Evolutionary conservation across 64 coral and sea anemone genomes (phyloP).

Genomic region (Dendrophyllia cribrosa): DNA sequence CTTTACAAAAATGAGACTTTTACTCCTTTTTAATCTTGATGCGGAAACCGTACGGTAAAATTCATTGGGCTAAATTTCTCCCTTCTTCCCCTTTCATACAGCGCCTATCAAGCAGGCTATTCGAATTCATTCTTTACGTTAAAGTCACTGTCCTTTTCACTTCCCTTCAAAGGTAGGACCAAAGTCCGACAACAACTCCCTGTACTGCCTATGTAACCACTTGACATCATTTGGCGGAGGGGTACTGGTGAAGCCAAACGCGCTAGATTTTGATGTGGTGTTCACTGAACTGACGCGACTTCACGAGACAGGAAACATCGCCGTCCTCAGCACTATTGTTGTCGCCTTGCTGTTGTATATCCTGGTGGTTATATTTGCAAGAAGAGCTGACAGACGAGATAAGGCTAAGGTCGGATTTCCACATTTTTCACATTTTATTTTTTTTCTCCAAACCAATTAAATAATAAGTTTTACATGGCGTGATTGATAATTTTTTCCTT

Average conservation of each 20-base stretch:
- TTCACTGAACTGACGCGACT: conserved; percentile 65
- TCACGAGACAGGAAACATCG: conserved; percentile 77
- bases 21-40: too few relatives aligned
- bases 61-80: too few relatives aligned
- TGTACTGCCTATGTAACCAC: conserved; percentile 89
- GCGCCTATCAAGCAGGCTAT: too few relatives aligned
- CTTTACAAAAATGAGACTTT: too few relatives aligned
- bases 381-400: conserved; percentile 73
- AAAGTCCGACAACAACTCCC: conserved; percentile 13
- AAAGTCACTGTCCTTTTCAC: too few relatives aligned
- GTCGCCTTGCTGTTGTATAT: conserved; percentile 69
- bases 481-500: too few relatives aligned
- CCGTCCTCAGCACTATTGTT: conserved; percentile 66
- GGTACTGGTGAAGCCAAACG: conserved; percentile 75
- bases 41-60: too few relatives aligned
- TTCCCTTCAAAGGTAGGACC: conserved; percentile 63
- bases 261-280: conserved; percentile 80
- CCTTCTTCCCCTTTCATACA: too few relatives aligned
- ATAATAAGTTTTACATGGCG: too few relatives aligned
- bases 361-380: conserved; percentile 71
- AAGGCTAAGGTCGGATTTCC: conserved; percentile 54
- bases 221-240: conserved; percentile 91
- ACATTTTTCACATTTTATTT: neutral
- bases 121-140: neutral
- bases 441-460: too few relatives aligned